These are phyloP conservation scores for Thyatira batis DNA, from an alignment of 2,888 invertebrate species.

Conservation along the genomic window DNA sequence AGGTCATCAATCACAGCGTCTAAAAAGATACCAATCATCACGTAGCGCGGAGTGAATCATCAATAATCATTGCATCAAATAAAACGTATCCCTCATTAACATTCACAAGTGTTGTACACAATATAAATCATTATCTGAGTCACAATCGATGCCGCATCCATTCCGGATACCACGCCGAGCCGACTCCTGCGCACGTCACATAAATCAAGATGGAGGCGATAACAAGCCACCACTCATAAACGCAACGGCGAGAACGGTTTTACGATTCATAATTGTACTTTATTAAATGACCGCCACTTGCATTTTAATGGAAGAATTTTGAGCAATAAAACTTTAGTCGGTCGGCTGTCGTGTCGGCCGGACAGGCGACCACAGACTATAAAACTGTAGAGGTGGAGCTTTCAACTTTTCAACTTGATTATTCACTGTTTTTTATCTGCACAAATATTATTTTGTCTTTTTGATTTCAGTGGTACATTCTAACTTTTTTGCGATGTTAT, in stretches of 20 bases:
- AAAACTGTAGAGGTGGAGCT: background rate
- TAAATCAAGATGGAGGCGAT: conserved; percentile 79
- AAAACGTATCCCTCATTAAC: conserved; percentile 6
- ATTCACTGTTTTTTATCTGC: no score
- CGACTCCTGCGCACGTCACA: conserved; percentile 48
- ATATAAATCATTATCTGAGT: conserved; percentile 18
- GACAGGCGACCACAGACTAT: background rate
- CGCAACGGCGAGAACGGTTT: conserved; percentile 75
- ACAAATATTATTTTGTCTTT: no score
- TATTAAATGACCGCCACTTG: conserved; percentile 74
- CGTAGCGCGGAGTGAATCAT: background rate
- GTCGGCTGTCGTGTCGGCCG: conserved; percentile 7
- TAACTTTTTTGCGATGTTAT: no score
- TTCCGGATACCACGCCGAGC: conserved; percentile 16
- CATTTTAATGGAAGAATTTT: conserved; percentile 70
- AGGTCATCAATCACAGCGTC: background rate
- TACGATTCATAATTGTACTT: conserved; percentile 81
- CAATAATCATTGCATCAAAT: background rate
- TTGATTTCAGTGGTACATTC: no score
- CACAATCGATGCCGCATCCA: conserved; percentile 35
- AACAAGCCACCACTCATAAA: conserved; percentile 76
- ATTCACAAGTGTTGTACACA: conserved; percentile 22
- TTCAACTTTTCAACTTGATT: no score
- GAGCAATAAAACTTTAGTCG: conserved; percentile 18
- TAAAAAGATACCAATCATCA: background rate